A percentile compares a stretch with the other conserved stretches of the same genome.
Evolutionary conservation across 2,888 invertebrate genomes (phyloP).

Genomic region (Diadegma fenestrale): DNA sequence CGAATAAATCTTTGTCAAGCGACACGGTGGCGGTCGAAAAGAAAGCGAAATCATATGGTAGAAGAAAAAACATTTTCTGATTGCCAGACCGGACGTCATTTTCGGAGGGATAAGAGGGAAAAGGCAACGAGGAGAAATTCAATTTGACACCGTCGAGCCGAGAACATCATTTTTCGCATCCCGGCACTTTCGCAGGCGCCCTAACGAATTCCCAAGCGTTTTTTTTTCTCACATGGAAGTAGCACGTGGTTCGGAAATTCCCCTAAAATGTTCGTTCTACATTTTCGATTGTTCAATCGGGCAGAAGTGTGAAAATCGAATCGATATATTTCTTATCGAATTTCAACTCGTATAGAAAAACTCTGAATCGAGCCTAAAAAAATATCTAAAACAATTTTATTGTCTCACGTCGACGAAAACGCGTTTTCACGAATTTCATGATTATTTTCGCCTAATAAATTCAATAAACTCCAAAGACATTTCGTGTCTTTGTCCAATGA

Average conservation of each 20-base stretch:
- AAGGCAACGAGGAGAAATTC: constrained; percentile 72
- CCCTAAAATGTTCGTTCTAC: not conserved
- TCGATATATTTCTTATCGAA: not conserved
- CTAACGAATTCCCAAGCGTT: constrained; percentile 71
- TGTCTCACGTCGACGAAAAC: not conserved
- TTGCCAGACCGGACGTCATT: constrained; percentile 74
- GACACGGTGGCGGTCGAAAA: constrained; percentile 4
- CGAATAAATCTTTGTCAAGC: not conserved
- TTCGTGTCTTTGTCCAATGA: not conserved
- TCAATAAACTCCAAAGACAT: not conserved
- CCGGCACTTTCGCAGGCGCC: constrained; percentile 43
- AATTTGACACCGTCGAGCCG: constrained; percentile 74
- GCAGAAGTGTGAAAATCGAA: constrained; percentile 15
- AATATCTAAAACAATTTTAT: not conserved
- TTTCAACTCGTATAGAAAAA: not conserved
- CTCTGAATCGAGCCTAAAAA: not conserved
- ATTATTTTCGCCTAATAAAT: not conserved
- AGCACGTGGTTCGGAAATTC: constrained; percentile 12
- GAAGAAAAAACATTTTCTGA: constrained; percentile 63
- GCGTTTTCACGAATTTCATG: not conserved
- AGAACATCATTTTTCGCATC: constrained; percentile 57
- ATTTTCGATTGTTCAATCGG: constrained; percentile 13
- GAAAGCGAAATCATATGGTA: constrained; percentile 38
- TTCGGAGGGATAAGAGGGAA: constrained; percentile 36
- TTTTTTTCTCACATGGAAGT: constrained; percentile 36